Evolutionary conservation across 2,113 vertebrate genomes (phyloP).

Genomic region (Bombycilla garrulus): DNA sequence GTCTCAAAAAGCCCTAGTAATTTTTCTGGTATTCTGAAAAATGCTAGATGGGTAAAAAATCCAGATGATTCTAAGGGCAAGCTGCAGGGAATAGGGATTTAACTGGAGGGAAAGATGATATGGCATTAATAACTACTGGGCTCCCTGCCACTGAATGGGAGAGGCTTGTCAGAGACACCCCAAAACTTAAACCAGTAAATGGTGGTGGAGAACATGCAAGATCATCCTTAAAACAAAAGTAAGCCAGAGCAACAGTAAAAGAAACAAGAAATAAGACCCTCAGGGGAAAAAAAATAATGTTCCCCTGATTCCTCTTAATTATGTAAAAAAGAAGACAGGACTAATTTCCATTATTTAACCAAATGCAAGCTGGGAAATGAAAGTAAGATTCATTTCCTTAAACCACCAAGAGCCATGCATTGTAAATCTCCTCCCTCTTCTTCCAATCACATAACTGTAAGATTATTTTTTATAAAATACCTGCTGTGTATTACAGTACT

Average conservation of each 20-base stretch:
- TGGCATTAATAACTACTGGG: background rate
- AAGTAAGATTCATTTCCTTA: background rate
- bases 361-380: background rate
- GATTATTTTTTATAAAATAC: conserved; percentile 13
- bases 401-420: background rate
- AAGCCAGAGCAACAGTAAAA: background rate
- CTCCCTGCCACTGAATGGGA: background rate
- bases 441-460: background rate
- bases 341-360: background rate
- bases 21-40: background rate
- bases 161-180: background rate
- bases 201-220: background rate
- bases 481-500: conserved; percentile 9
- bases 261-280: background rate
- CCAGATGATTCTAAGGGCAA: background rate
- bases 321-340: background rate
- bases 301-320: background rate
- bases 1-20: background rate
- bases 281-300: background rate
- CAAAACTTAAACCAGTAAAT: background rate
- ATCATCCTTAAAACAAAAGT: background rate
- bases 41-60: background rate
- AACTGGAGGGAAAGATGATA: background rate
- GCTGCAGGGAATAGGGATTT: background rate
- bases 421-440: background rate